Evolutionary conservation across 2,888 invertebrate species (phyloP), one percentile per base, ranked within the genome.

Genomic region (Acanthopleura granulata): DNA sequence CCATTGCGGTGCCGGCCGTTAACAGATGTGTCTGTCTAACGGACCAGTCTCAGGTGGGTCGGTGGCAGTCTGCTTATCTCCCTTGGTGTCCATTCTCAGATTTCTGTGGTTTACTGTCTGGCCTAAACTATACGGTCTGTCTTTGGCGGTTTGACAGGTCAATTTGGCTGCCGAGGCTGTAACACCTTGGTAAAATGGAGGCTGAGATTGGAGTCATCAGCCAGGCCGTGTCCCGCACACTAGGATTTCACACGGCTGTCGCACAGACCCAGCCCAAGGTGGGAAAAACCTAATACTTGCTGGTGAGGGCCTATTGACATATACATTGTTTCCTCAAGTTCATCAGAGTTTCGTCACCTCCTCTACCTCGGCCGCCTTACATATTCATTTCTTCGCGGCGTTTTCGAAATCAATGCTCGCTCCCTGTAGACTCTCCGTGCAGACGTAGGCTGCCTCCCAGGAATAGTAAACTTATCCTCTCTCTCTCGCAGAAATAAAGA

Each of bases 111-210:
- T 22, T 57, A 57, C 57, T 40, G 40, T 40, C 40, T 40, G 40
- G 40, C 40, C 40, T 18, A 57, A 57, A 57, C 57, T 57, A 3
- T n/a, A 57, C 57, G 18, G 14, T 57, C 57, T n/a, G 57, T 40
- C 40, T 40, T 40, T 40, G 40, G 3, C 9, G 40, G 40, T 40
- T 40, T 57, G 57, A 57, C 57, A 57, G 57, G 57, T 57, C 57
- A 57, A 57, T 57, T 57, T 9, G n/a, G 22, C 57, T n/a, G 18
- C 57, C 12, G 18, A 18, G 18, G n/a, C n/a, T 57, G 18, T 22
- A 57, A 57, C 57, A 57, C 57, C 57, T 57, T 57, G n/a, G 57
- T 18, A 18, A 57, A 57, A 57, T 57, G n/a, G 57, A 57, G 22
- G 57, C 22, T 22, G 22, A 57, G 57, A 57, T 57, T 57, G 57